phyloP scores from a whole-genome alignment of 2,113 vertebrate genomes.

The Rhynchopsitta pachyrhyncha region DNA sequence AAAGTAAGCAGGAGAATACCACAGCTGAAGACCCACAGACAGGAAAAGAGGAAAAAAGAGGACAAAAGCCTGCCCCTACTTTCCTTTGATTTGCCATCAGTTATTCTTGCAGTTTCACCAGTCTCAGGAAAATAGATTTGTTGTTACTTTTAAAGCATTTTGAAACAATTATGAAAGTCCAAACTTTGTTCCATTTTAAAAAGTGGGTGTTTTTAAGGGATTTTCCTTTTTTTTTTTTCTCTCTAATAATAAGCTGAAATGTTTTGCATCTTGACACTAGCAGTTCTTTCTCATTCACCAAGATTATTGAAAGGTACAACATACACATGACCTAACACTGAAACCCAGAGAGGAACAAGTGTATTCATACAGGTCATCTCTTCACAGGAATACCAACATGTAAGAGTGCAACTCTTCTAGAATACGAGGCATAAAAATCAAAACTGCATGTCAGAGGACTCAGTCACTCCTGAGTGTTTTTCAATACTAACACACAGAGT shows the following conservation, averaged over 20 bases:
- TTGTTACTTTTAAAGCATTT: background rate
- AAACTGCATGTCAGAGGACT: background rate
- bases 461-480: background rate
- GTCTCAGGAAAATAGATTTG: background rate
- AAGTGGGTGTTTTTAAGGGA: background rate
- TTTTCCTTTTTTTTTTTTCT: background rate
- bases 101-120: background rate
- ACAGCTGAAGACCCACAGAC: background rate
- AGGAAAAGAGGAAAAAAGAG: background rate
- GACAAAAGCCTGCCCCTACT: background rate
- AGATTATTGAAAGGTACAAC: background rate
- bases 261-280: background rate
- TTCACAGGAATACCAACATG: background rate
- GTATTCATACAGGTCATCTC: background rate
- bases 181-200: background rate
- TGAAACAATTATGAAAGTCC: background rate
- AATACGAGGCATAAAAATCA: background rate
- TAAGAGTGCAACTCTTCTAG: background rate
- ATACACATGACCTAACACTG: background rate
- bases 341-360: background rate
- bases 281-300: background rate
- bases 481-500: background rate
- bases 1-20: conserved; percentile 1
- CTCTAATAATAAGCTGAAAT: background rate
- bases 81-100: background rate